A percentile compares a stretch with the other conserved stretches of the same genome.
These are phyloP conservation scores for Arion vulgaris DNA, from an alignment of 1,140 invertebrate genomes.

Conservation along the genomic window DNA sequence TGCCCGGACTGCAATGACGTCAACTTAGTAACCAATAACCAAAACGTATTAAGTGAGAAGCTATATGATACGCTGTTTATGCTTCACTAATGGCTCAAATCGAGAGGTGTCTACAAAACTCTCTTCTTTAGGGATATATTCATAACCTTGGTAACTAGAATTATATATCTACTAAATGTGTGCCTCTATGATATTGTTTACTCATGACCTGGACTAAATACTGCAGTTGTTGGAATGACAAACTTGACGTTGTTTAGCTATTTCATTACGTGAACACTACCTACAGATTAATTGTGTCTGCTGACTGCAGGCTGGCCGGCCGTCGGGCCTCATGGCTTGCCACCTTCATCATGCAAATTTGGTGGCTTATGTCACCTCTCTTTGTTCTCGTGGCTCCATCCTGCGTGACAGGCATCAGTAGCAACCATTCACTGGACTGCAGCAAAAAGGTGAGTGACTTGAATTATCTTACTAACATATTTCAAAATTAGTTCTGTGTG, in stretches of 20 bases:
- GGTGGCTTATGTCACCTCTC: constrained; percentile 34
- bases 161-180: no score
- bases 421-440: constrained; percentile 19
- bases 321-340: constrained; percentile 30
- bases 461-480: no score
- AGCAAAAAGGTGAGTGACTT: constrained; percentile 7
- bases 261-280: neutral
- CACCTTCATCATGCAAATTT: constrained; percentile 18
- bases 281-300: neutral
- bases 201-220: neutral
- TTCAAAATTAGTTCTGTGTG: no score
- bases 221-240: neutral
- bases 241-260: neutral
- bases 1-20: no score
- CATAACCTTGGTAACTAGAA: no score
- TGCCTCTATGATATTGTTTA: neutral
- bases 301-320: constrained; percentile 19
- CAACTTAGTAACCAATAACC: no score
- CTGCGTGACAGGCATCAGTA: constrained; percentile 17
- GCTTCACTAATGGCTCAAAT: no score
- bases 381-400: constrained; percentile 6
- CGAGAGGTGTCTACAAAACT: no score
- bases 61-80: no score
- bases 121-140: no score
- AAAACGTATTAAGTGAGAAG: no score